Evolutionary conservation across 2,113 vertebrate species (phyloP).

Genomic region (Eptesicus fuscus): DNA sequence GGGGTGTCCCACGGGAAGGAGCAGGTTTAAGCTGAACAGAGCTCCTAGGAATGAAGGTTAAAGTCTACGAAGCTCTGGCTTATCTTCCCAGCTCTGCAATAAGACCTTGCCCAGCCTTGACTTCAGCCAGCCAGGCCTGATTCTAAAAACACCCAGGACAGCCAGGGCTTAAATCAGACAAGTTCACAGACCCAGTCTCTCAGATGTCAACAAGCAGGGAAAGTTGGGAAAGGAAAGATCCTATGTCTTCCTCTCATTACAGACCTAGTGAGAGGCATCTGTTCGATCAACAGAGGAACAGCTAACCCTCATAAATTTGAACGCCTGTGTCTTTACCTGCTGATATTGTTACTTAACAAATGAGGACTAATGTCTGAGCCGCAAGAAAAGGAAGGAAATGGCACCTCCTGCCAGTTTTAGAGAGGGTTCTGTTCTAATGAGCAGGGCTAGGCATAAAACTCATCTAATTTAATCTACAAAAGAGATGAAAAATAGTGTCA

Average conservation of each 20-base stretch:
- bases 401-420: not conserved
- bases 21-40: not conserved
- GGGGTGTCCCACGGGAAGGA: not conserved
- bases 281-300: not conserved
- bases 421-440: slow-evolving; percentile 31
- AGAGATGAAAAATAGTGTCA: not conserved
- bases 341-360: slow-evolving; percentile 12
- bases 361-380: not conserved
- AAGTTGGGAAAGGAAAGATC: not conserved
- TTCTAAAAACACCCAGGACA: not conserved
- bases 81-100: not conserved
- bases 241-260: not conserved
- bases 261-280: not conserved
- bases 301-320: not conserved
- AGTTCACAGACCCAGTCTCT: not conserved
- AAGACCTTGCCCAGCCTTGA: not conserved
- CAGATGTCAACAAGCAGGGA: not conserved
- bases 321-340: not conserved
- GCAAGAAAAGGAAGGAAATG: slow-evolving; percentile 37
- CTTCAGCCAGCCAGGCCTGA: not conserved
- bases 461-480: slow-evolving; percentile 43
- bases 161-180: not conserved
- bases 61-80: not conserved
- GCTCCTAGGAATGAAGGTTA: not conserved
- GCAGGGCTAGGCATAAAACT: not conserved